phyloP scores from a whole-genome alignment of 1,140 invertebrate species.

The Euura lappo region DNA sequence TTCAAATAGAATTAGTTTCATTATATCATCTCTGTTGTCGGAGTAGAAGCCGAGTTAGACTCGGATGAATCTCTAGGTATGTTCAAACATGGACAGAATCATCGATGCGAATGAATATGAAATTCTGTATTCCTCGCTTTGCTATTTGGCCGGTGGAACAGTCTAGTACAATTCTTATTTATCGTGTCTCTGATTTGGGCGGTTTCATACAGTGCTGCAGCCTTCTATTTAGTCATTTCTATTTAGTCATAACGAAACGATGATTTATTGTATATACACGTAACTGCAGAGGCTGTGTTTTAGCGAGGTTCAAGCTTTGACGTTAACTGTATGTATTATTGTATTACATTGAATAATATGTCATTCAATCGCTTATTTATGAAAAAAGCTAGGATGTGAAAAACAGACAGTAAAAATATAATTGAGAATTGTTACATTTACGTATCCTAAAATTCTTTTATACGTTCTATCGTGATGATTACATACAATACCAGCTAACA shows the following conservation, averaged over 20 bases:
- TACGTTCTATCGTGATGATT: not conserved
- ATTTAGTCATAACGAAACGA: not conserved
- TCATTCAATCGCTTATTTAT: constrained; percentile 46
- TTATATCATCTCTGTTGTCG: no score
- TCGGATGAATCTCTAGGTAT: no score
- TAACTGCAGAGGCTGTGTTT: constrained; percentile 47
- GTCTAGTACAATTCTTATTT: constrained; percentile 2
- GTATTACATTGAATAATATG: constrained; percentile 40
- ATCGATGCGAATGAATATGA: not conserved
- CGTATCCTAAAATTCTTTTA: no score
- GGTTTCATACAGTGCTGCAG: not conserved
- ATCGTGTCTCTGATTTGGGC: not conserved
- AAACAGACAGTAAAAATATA: not conserved
- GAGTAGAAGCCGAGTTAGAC: no score
- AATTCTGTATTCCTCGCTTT: not conserved
- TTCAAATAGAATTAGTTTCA: no score
- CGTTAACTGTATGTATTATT: constrained; percentile 26
- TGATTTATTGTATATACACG: constrained; percentile 34
- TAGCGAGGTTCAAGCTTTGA: constrained; percentile 51
- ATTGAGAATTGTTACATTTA: no score
- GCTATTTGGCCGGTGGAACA: not conserved
- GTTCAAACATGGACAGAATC: not conserved
- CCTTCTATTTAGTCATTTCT: not conserved
- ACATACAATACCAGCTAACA: not conserved
- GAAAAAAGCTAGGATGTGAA: constrained; percentile 36